phyloP scores from a whole-genome alignment of 2,797 vertebrate genomes.

The Amniataba percoides region DNA sequence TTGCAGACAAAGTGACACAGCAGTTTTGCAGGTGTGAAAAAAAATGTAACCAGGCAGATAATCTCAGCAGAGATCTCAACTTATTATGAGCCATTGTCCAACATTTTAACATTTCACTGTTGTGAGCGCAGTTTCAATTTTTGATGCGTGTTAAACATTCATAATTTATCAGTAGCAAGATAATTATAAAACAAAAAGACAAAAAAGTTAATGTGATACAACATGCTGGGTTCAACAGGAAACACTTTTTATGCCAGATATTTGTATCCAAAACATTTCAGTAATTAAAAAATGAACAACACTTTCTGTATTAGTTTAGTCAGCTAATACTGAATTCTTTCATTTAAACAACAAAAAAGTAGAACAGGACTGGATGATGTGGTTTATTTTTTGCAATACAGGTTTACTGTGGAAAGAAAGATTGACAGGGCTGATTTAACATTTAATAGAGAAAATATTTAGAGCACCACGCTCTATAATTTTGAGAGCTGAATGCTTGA shows the following conservation, averaged over 20 bases:
- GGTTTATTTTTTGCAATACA: neutral
- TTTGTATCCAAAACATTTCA: neutral
- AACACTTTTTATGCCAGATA: neutral
- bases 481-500: slow-evolving; percentile 3
- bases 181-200: neutral
- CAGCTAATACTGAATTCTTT: neutral
- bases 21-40: slow-evolving; percentile 20
- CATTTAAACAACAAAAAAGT: neutral
- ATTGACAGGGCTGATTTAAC: slow-evolving; percentile 16
- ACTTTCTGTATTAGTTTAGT: neutral
- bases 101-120: neutral
- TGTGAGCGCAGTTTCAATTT: neutral
- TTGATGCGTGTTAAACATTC: neutral
- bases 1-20: neutral
- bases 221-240: neutral
- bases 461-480: slow-evolving; percentile 5
- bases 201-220: neutral
- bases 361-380: neutral
- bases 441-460: slow-evolving; percentile 34
- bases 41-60: neutral
- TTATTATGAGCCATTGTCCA: neutral
- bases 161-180: neutral
- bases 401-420: neutral
- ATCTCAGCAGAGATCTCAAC: neutral
- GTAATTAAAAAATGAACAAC: neutral